A percentile compares a stretch with the other conserved stretches of the same genome.
Conservation (phyloP, 2,888 invertebrate species). For the Liposcelis brunnea region DNA sequence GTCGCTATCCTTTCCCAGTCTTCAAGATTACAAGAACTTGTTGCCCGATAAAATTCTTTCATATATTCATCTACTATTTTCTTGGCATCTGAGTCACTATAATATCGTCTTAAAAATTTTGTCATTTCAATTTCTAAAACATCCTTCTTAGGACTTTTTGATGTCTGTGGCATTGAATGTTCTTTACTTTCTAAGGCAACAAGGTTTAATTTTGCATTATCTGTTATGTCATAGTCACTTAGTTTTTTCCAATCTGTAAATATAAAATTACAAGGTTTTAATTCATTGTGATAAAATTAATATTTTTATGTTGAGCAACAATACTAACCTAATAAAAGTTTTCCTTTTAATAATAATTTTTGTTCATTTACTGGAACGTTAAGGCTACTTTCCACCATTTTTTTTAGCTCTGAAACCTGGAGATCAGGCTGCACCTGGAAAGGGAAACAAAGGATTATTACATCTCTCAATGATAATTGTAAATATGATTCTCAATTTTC, state of each 20-base stretch:
- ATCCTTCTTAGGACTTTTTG: constrained; percentile 18
- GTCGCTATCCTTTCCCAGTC: constrained; percentile 37
- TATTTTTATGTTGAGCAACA: too few species aligned
- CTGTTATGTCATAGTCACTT: constrained; percentile 51
- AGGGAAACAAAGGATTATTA: neutral
- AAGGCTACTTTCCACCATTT: constrained; percentile 41
- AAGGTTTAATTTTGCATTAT: constrained; percentile 55
- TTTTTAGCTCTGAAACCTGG: constrained; percentile 49
- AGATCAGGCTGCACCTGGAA: constrained; percentile 25
- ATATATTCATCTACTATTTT: constrained; percentile 39
- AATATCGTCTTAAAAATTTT: constrained; percentile 41
- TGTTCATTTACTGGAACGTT: constrained; percentile 51
- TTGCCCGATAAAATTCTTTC: constrained; percentile 24
- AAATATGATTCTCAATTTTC: too few species aligned
- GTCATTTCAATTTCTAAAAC: constrained; percentile 38
- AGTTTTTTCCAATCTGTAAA: constrained; percentile 46
- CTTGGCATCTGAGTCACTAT: constrained; percentile 44
- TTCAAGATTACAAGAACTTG: constrained; percentile 37
- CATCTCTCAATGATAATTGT: too few species aligned
- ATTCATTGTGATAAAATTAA: too few species aligned
- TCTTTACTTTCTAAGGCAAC: constrained; percentile 38
- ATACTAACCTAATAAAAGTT: constrained; percentile 43
- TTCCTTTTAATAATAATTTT: constrained; percentile 50
- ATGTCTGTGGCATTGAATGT: constrained; percentile 16
- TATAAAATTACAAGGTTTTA: too few species aligned